Percentiles rank a stretch among this genome's conserved stretches.
phyloP scores from a whole-genome alignment of 2,113 vertebrate species.

The Sylvilagus bachmani region DNA sequence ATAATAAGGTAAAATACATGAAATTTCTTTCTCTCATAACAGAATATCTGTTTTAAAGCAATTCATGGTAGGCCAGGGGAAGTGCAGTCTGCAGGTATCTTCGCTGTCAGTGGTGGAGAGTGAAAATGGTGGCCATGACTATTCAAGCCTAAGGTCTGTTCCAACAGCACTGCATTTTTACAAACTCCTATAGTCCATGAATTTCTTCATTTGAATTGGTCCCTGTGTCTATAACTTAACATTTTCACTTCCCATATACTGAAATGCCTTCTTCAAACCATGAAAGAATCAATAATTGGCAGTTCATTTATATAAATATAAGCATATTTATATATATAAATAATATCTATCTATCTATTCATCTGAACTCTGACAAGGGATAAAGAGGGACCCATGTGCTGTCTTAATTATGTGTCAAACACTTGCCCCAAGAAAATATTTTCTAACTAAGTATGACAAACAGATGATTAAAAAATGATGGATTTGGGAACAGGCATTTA shows the following conservation, averaged over 20 bases:
- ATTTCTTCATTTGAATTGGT: not conserved
- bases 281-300: not conserved
- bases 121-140: accelerated
- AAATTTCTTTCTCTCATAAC: not conserved
- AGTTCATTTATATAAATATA: not conserved
- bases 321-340: not conserved
- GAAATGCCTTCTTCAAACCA: not conserved
- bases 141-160: not conserved
- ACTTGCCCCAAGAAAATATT: not conserved
- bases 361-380: too few species aligned
- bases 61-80: not conserved
- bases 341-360: too few species aligned
- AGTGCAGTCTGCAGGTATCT: too few species aligned
- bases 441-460: not conserved
- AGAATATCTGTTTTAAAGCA: not conserved
- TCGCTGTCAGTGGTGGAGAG: not conserved
- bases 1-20: not conserved
- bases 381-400: too few species aligned
- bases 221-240: not conserved
- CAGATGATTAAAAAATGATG: not conserved
- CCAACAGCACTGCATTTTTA: not conserved
- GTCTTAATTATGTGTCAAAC: too few species aligned
- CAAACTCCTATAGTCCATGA: not conserved
- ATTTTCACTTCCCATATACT: not conserved
- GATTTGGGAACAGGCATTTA: too few species aligned